Evolutionary conservation across 1,140 invertebrate genomes (phyloP).

Genomic region (Copidosoma floridanum): DNA sequence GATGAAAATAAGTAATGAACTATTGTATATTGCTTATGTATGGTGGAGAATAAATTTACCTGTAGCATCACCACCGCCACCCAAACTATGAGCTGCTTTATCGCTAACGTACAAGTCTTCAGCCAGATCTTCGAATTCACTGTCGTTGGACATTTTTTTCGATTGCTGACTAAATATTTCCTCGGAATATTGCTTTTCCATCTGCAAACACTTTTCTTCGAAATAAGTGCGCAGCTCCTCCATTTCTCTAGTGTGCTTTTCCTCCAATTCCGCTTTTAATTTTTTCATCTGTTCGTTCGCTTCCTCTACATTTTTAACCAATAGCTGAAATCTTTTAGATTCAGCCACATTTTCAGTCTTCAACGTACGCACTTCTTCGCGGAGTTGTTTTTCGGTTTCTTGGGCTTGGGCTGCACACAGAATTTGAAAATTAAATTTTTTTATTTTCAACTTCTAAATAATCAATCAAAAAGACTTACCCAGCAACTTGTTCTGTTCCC

Average conservation of each 20-base stretch:
- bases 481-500: constrained; percentile 26
- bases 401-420: constrained; percentile 31
- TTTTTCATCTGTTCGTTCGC: constrained; percentile 56
- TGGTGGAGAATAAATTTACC: too few species aligned
- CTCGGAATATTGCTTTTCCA: constrained; percentile 75
- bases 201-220: constrained; percentile 72
- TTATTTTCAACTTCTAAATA: too few species aligned
- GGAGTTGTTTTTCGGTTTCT: constrained; percentile 48
- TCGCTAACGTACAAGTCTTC: constrained; percentile 47
- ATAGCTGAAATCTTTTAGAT: constrained; percentile 39
- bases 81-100: background rate
- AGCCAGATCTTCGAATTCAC: constrained; percentile 50
- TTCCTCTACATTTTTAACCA: constrained; percentile 51
- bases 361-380: constrained; percentile 46
- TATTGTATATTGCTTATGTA: background rate
- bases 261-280: constrained; percentile 59
- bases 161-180: constrained; percentile 71
- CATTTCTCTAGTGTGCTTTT: constrained; percentile 70
- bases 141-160: constrained; percentile 58
- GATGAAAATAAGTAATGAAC: background rate
- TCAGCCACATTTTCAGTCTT: constrained; percentile 33
- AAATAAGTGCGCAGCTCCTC: constrained; percentile 75
- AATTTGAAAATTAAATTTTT: too few species aligned
- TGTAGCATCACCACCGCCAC: constrained; percentile 13
- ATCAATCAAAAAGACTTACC: background rate